phyloP scores from a whole-genome alignment of 2,888 invertebrate genomes.

The Megaustenia siamemsis region DNA sequence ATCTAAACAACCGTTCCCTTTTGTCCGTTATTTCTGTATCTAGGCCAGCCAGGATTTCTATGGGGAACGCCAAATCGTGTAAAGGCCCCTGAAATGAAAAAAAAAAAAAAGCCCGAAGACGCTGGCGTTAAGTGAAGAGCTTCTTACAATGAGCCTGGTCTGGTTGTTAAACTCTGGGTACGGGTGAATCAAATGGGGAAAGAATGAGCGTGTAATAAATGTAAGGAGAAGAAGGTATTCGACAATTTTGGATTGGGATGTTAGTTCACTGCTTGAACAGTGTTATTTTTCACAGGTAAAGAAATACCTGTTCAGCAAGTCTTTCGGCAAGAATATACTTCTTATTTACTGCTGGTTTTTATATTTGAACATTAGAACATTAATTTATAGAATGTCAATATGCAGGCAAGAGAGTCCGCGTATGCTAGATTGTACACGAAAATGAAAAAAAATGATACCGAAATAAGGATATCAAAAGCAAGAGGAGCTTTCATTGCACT shows the following conservation, averaged over 20 bases:
- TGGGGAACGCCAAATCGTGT: slow-evolving; percentile 9
- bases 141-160: slow-evolving; percentile 6
- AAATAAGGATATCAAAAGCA: too few relatives aligned
- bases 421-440: too few relatives aligned
- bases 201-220: not conserved
- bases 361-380: too few relatives aligned
- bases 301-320: too few relatives aligned
- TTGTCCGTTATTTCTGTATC: not conserved
- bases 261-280: too few relatives aligned
- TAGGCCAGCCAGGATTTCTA: slow-evolving; percentile 1
- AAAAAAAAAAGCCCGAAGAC: not conserved
- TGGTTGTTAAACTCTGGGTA: not conserved
- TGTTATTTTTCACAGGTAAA: too few relatives aligned
- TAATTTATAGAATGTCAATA: too few relatives aligned
- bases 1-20: not conserved
- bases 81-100: not conserved
- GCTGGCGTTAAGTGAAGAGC: not conserved
- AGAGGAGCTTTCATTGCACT: too few relatives aligned
- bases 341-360: too few relatives aligned
- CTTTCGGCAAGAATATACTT: too few relatives aligned
- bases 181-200: not conserved
- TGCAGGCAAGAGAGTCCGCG: too few relatives aligned
- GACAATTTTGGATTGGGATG: slow-evolving; percentile 9
- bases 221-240: not conserved
- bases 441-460: too few relatives aligned